A percentile compares a stretch with the other conserved stretches of the same genome.
Evolutionary conservation across 2,888 invertebrate species (phyloP).

Genomic region (Orgyia antiqua): DNA sequence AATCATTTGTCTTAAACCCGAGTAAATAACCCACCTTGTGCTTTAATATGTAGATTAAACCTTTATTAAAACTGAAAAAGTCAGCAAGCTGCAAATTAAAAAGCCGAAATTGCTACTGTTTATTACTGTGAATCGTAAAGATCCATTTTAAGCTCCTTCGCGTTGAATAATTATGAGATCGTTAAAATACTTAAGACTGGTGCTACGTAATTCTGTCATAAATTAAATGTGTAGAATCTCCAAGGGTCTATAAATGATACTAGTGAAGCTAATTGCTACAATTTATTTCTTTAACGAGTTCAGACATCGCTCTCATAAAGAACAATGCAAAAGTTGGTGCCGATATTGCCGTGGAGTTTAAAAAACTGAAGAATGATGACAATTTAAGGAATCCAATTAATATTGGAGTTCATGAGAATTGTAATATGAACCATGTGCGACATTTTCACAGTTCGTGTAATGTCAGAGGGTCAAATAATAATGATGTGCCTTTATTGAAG

Average conservation of each 20-base stretch:
- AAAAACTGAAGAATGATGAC: conserved; percentile 53
- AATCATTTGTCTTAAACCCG: too few relatives aligned
- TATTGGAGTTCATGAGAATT: conserved; percentile 36
- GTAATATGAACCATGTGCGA: conserved; percentile 31
- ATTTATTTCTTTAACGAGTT: conserved; percentile 56
- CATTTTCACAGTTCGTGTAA: conserved; percentile 48
- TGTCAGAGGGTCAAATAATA: conserved; percentile 9
- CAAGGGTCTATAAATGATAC: conserved; percentile 45
- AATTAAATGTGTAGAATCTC: conserved; percentile 48
- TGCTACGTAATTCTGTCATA: conserved; percentile 39
- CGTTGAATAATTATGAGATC: conserved; percentile 29
- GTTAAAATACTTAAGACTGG: conserved; percentile 43
- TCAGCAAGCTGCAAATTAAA: background rate
- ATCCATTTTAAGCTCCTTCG: too few relatives aligned
- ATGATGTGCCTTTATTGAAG: conserved; percentile 27
- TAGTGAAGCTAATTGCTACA: conserved; percentile 50
- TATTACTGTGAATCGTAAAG: too few relatives aligned
- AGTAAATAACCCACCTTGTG: background rate
- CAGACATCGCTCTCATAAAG: conserved; percentile 94
- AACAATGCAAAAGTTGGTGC: conserved; percentile 94
- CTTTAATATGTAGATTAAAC: background rate
- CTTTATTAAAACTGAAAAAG: background rate
- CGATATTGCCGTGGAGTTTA: conserved; percentile 84
- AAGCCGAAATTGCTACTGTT: too few relatives aligned
- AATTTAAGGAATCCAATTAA: conserved; percentile 40